A percentile compares a stretch with the other conserved stretches of the same genome.
Conservation (phyloP, 1,140 invertebrate genomes). For the Maniola jurtina region DNA sequence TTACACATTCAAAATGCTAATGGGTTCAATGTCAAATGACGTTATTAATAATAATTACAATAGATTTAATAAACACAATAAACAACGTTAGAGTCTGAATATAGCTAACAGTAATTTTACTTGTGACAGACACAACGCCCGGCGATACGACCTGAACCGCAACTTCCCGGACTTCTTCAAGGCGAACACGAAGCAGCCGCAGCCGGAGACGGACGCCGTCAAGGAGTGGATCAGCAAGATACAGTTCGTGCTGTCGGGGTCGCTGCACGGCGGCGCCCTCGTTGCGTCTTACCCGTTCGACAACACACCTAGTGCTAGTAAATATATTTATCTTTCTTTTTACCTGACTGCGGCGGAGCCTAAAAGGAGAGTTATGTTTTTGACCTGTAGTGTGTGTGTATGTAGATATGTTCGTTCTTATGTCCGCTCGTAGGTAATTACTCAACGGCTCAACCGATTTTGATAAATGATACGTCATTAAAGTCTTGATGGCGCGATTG, state of each 20-base stretch:
- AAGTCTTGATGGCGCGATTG: too few relatives aligned
- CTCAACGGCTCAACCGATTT: too few relatives aligned
- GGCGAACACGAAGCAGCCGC: conserved; percentile 89
- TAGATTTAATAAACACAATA: too few relatives aligned
- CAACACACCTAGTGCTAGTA: conserved; percentile 94
- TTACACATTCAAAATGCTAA: too few relatives aligned
- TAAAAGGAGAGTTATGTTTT: too few relatives aligned
- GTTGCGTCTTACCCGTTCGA: conserved; percentile 96
- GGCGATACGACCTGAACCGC: conserved; percentile 93
- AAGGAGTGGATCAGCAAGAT: conserved; percentile 96
- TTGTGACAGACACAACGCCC: conserved; percentile 86
- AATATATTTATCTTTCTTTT: conserved; percentile 72
- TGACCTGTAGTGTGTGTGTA: too few relatives aligned
- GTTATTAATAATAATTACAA: neutral
- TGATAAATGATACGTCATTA: too few relatives aligned
- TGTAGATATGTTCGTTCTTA: too few relatives aligned
- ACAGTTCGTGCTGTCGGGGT: conserved; percentile 94
- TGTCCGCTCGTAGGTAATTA: too few relatives aligned
- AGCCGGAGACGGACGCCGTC: conserved; percentile 96
- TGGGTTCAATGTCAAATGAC: too few relatives aligned
- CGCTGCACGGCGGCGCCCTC: conserved; percentile 94
- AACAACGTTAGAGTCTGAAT: too few relatives aligned
- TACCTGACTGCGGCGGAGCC: neutral
- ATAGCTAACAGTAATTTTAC: neutral
- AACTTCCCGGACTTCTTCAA: conserved; percentile 97